phyloP scores from a whole-genome alignment of 1,140 invertebrate species.

The Physella acuta region DNA sequence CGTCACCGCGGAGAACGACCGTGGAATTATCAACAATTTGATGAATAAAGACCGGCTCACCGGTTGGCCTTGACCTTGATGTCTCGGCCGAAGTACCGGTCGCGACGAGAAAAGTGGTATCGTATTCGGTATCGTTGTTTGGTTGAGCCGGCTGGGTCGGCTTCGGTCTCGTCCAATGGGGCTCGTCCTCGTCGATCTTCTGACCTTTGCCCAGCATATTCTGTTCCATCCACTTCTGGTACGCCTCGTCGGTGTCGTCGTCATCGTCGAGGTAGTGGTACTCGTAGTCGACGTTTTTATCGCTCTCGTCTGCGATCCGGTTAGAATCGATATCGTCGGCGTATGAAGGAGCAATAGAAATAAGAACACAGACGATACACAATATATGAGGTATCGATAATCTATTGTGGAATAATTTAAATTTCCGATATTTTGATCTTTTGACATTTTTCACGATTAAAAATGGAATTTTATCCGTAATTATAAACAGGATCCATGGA shows the following conservation, averaged over 20 bases:
- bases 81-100: background rate
- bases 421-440: too few species aligned
- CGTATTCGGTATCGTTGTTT: conserved; percentile 3
- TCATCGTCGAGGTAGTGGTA: background rate
- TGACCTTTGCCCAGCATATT: conserved; percentile 9
- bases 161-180: background rate
- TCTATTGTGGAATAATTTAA: too few species aligned
- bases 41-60: background rate
- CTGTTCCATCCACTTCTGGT: background rate
- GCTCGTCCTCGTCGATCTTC: conserved; percentile 4
- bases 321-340: too few species aligned
- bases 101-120: background rate
- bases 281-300: background rate
- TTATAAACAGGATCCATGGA: too few species aligned
- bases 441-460: too few species aligned
- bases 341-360: background rate
- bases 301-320: background rate
- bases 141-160: background rate
- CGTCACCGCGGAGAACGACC: background rate
- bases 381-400: background rate
- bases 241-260: background rate
- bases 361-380: background rate
- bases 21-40: background rate
- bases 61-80: background rate
- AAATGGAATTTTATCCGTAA: too few species aligned